Evolutionary conservation across 2,113 vertebrate genomes (phyloP), one percentile per base, ranked within the genome.

Genomic region (Cinclus cinclus): DNA sequence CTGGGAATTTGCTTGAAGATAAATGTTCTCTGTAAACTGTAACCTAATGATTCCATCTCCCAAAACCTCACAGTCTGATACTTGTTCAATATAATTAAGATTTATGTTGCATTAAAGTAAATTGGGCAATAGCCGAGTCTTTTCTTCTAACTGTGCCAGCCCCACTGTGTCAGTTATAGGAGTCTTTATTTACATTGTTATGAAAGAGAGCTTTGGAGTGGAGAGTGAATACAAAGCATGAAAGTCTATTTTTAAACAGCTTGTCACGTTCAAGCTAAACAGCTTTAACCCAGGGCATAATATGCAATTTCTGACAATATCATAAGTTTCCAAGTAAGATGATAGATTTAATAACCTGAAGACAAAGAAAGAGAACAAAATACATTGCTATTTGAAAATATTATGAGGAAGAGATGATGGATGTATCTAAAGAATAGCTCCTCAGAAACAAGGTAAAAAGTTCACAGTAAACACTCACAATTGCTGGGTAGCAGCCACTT

Each of bases 11-110:
- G 33, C 83, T 68, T 85, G 75, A 89, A 93, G 85, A 92, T 81
- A 70, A 94, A 90, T 65, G 46, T 31, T 90, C 62, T 65, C 28
- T 89, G 58, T 62, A 91, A 94, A 85, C 69, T 60, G 74, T 95
- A 93, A 87, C 69, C 69, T 69, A 90, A 82, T 59, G 80, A 81
- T 56, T 94, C 70, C 75, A 77, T 71, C 89, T 89, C 83, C 39
- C 46, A 68, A 49, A n/a, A 46, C 77, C 58, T 63, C 8, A 11
- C 60, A 84, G 86, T 59, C 23, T 89, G 73, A 92, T 89, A 81
- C 41, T 76, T 82, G 77, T 92, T 94, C 94, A 89, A 75, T 82
- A n/a, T 79, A 94, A 95, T 96, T 90, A 94, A 96, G 94, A 97
- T 96, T 96, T 94, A 88, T 93, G 74, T 76, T 90, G 65, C 89